Conservation (phyloP, 1,140 invertebrate species). For the Diuraphis noxia region DNA sequence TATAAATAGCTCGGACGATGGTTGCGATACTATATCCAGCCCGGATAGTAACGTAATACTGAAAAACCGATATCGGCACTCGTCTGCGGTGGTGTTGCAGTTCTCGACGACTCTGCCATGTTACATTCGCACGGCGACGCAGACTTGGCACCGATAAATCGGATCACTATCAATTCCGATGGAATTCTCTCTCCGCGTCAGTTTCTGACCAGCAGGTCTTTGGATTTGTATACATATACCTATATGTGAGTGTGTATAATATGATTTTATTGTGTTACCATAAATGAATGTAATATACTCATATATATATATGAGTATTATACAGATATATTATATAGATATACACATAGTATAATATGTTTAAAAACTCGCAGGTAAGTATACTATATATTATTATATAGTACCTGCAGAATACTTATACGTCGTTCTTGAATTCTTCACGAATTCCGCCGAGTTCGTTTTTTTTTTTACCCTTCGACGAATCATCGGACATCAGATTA, state of each 20-base stretch:
- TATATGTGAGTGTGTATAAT: too few relatives aligned
- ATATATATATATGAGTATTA: neutral
- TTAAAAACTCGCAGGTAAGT: too few relatives aligned
- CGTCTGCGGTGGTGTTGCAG: neutral
- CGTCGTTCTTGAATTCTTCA: neutral
- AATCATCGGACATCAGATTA: neutral
- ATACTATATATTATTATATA: too few relatives aligned
- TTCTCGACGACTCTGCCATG: neutral
- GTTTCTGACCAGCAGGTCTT: neutral
- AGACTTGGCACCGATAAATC: conserved; percentile 42
- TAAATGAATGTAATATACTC: neutral
- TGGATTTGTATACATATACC: neutral
- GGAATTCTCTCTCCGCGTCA: neutral
- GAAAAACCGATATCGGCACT: conserved; percentile 25
- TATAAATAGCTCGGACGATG: neutral
- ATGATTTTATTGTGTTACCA: conserved; percentile 1
- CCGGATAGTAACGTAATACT: conserved; percentile 21
- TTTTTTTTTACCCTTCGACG: neutral
- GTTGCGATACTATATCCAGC: conserved; percentile 12
- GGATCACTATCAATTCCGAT: conserved; percentile 36
- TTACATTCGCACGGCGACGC: neutral
- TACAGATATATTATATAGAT: neutral
- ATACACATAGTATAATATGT: too few relatives aligned
- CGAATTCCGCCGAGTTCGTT: neutral
- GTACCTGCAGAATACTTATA: neutral